phyloP scores from a whole-genome alignment of 92 coral and sea anemone species.

The Scolanthus callimorphus region DNA sequence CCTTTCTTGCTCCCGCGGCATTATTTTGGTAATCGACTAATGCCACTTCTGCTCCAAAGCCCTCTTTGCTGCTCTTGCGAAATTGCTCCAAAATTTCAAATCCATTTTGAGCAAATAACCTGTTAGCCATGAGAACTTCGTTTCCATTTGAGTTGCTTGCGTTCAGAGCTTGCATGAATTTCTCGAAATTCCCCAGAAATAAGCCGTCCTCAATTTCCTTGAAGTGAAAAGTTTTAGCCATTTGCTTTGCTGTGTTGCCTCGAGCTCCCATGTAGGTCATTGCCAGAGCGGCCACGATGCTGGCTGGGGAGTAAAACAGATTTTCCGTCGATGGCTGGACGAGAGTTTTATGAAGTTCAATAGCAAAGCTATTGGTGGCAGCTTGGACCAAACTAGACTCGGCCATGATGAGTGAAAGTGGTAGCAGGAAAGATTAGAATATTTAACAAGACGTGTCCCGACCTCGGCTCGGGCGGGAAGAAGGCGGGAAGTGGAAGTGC shows the following conservation, averaged over 20 bases:
- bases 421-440: too few species aligned
- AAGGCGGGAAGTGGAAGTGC: too few species aligned
- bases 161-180: constrained; percentile 43
- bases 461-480: too few species aligned
- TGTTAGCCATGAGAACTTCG: constrained; percentile 66
- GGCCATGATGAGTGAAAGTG: too few species aligned
- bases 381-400: too few species aligned
- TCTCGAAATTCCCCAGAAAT: constrained; percentile 53
- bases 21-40: constrained; percentile 58
- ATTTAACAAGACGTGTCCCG: too few species aligned
- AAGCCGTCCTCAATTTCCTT: constrained; percentile 25
- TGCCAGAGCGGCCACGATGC: constrained; percentile 69
- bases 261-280: constrained; percentile 88
- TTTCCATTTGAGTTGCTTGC: constrained; percentile 42
- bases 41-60: constrained; percentile 66
- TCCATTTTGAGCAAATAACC: constrained; percentile 71
- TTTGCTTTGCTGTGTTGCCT: constrained; percentile 74
- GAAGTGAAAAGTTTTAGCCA: constrained; percentile 48
- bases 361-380: constrained; percentile 47
- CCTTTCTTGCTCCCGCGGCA: constrained; percentile 57
- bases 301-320: constrained; percentile 82
- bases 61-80: constrained; percentile 31
- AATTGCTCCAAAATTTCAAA: constrained; percentile 51
- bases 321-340: constrained; percentile 28
- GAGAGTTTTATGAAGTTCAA: constrained; percentile 49